A percentile compares a stretch with the other conserved stretches of the same genome.
Conservation (phyloP, 2,888 invertebrate species). For the Hetaerina titia region DNA sequence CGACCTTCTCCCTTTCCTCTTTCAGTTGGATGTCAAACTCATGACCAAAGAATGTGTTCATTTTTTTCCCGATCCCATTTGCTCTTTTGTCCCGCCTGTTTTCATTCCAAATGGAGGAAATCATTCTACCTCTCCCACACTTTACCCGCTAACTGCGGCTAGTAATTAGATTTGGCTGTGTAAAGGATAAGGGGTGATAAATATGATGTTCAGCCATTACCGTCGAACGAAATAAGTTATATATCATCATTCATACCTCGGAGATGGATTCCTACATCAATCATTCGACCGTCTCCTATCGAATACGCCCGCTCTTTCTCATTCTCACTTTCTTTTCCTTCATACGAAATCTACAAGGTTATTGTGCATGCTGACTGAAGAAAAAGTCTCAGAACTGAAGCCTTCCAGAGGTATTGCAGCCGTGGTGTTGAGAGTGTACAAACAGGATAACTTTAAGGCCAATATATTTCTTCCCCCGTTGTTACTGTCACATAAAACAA, state of each 20-base stretch:
- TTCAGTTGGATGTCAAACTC: not conserved
- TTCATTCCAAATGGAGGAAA: not conserved
- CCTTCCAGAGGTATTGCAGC: not conserved
- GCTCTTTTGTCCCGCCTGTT: not conserved
- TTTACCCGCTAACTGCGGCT: not conserved
- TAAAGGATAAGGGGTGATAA: not conserved
- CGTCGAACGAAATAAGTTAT: not conserved
- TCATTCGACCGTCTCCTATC: not conserved
- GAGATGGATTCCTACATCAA: not conserved
- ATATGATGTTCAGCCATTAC: not conserved
- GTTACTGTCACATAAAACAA: conserved; percentile 4
- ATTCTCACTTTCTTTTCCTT: not conserved
- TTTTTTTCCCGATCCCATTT: not conserved
- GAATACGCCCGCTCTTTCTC: not conserved
- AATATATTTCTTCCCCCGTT: not conserved
- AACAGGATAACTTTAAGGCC: conserved; percentile 48
- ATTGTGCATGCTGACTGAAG: not conserved
- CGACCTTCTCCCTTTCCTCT: not conserved
- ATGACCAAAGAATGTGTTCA: not conserved
- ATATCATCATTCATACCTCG: not conserved
- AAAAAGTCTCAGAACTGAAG: not conserved
- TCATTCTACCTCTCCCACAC: not conserved
- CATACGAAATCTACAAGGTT: not conserved
- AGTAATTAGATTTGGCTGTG: not conserved
- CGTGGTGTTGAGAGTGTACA: not conserved